Conservation (phyloP, 2,888 invertebrate genomes). For the Drosophila monieri region DNA sequence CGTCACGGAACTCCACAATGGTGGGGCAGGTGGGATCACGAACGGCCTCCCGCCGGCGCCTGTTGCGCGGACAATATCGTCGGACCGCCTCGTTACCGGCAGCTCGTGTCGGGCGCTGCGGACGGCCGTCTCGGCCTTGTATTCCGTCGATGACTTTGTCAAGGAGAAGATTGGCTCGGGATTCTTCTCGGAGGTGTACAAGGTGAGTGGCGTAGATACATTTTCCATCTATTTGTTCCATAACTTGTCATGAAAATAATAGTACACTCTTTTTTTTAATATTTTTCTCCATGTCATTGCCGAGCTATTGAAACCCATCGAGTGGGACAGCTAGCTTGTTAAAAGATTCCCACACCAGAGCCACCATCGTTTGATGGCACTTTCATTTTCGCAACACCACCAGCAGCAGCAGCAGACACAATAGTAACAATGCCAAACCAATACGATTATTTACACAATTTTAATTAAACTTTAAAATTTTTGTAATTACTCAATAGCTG, state of each 20-base stretch:
- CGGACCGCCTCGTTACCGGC: conserved; percentile 87
- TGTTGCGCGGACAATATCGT: conserved; percentile 82
- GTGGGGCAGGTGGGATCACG: conserved; percentile 21
- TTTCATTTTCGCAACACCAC: conserved; percentile 47
- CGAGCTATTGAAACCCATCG: conserved; percentile 17
- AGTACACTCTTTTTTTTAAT: not conserved
- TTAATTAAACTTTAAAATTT: conserved; percentile 53
- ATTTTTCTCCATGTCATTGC: conserved; percentile 14
- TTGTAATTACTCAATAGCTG: conserved; percentile 47
- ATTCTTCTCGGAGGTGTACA: conserved; percentile 98
- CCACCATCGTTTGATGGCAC: conserved; percentile 40
- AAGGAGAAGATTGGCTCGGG: conserved; percentile 97
- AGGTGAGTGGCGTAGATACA: conserved; percentile 87
- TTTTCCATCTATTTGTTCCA: not conserved
- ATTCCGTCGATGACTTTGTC: conserved; percentile 96
- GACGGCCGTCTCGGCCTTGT: conserved; percentile 95
- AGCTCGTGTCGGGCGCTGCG: conserved; percentile 95
- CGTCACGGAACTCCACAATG: conserved; percentile 20
- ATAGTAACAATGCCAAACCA: conserved; percentile 37
- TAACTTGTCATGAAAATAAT: not conserved
- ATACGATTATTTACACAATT: conserved; percentile 53
- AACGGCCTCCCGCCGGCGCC: conserved; percentile 59
- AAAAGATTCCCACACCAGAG: conserved; percentile 46
- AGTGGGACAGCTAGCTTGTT: conserved; percentile 16
- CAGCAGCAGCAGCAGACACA: conserved; percentile 7